Evolutionary conservation across 2,888 invertebrate genomes (phyloP).

Genomic region (Leucoma salicis): DNA sequence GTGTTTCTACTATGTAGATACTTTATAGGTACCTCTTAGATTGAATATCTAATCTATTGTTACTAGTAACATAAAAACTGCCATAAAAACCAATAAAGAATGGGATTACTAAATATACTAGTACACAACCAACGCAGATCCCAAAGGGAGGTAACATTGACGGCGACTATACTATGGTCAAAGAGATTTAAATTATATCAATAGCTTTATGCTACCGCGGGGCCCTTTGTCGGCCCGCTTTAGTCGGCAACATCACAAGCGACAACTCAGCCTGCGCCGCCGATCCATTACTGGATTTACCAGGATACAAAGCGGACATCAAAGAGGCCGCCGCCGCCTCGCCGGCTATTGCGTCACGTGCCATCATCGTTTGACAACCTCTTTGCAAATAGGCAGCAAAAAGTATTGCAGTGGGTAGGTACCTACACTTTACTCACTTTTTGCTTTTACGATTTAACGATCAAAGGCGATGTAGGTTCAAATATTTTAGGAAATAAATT

Average conservation of each 20-base stretch:
- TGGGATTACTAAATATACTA: too few relatives aligned
- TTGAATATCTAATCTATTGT: too few relatives aligned
- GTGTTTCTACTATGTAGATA: too few relatives aligned
- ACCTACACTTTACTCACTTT: slow-evolving; percentile 11
- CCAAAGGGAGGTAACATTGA: slow-evolving; percentile 52
- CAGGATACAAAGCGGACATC: slow-evolving; percentile 60
- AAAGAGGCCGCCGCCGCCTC: slow-evolving; percentile 62
- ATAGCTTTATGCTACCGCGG: slow-evolving; percentile 74
- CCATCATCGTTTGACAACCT: slow-evolving; percentile 47
- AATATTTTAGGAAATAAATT: too few relatives aligned
- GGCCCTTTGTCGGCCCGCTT: slow-evolving; percentile 66
- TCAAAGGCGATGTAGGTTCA: too few relatives aligned
- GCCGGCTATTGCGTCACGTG: slow-evolving; percentile 63
- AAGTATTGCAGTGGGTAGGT: slow-evolving; percentile 9
- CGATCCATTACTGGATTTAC: slow-evolving; percentile 60
- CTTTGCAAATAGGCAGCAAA: slow-evolving; percentile 19
- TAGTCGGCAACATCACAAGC: slow-evolving; percentile 58
- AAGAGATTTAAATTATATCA: slow-evolving; percentile 77
- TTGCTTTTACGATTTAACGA: slow-evolving; percentile 11
- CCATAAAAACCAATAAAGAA: too few relatives aligned
- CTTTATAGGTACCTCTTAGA: too few relatives aligned
- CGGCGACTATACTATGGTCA: slow-evolving; percentile 56
- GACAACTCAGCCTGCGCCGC: slow-evolving; percentile 54
- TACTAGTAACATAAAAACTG: too few relatives aligned
- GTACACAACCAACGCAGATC: not conserved